Base-by-base conservation (phyloP, 1,140 invertebrate species). In the Drosophila sp. region DNA sequence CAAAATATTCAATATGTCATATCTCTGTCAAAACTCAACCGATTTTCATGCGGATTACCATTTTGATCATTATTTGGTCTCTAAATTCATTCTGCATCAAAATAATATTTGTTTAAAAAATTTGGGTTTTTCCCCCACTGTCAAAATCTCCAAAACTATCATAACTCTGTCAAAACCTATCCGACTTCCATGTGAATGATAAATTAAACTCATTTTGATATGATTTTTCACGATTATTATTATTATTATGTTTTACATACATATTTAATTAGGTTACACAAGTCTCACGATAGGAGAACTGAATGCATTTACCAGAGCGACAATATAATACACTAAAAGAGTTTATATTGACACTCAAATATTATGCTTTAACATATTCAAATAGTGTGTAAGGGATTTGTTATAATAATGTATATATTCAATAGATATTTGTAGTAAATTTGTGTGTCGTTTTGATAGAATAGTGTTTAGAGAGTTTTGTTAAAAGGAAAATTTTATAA, bases 181-280 rank as follows among this genome's bases (percentile, higher is more conserved):
- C n/a, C n/a, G n/a, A n/a, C n/a, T n/a, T n/a, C n/a, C n/a, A n/a
- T n/a, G n/a, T n/a, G n/a, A n/a, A 21, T 4, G 21, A 21, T 21
- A 38, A n/a, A 14, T 50, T 11, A 14, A 50, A 32, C 18, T 0
- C 7, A 40, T 50, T 38, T 40, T 7, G 2, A 7, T 21, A 21
- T 9, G 41, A 36, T 43, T 54, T 45, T 27, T 61, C 11, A 54
- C 18, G 62, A 69, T 69, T 56, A 51, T 51, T 34, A 36, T 51
- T 34, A 36, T 36, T 36, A 38, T 38, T 38, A 59, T 73, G 53
- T 54, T 73, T 34, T 69, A 56, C 43, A 69, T 69, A 70, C 38
- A 62, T 69, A 73, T 73, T 69, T 62, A 69, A 56, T 72, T 53
- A 62, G 11, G 7, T 73, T 69, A 69, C 64, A 73, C 54, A 72